These are phyloP conservation scores for Aphis craccivora DNA, from an alignment of 1,140 invertebrate species.

Conservation along the genomic window DNA sequence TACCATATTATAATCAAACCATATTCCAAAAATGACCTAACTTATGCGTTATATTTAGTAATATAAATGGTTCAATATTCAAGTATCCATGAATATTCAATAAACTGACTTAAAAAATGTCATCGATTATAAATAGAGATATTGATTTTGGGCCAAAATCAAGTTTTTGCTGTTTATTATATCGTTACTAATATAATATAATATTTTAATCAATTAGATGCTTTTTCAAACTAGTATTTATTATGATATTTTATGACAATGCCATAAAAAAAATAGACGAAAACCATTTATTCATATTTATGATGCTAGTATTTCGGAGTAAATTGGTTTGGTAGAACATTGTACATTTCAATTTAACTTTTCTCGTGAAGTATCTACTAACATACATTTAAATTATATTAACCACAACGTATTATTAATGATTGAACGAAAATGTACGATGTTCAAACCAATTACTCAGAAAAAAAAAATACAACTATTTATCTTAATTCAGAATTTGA, in stretches of 20 bases:
- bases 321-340: neutral
- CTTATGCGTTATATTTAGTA: too few species aligned
- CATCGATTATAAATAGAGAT: neutral
- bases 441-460: neutral
- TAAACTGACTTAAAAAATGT: neutral
- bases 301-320: neutral
- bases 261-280: neutral
- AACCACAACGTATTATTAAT: neutral
- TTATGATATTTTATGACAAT: neutral
- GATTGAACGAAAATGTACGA: neutral
- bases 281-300: neutral
- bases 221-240: neutral
- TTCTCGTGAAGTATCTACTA: neutral
- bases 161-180: neutral
- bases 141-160: neutral
- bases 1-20: too few species aligned
- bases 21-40: too few species aligned
- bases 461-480: neutral
- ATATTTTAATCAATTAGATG: neutral
- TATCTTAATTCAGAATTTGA: neutral
- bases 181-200: neutral
- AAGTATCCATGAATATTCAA: neutral
- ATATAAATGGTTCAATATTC: neutral
- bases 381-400: neutral
- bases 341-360: slow-evolving; percentile 35